phyloP scores from a whole-genome alignment of 1,140 invertebrate species.

The Drosophila serrata region DNA sequence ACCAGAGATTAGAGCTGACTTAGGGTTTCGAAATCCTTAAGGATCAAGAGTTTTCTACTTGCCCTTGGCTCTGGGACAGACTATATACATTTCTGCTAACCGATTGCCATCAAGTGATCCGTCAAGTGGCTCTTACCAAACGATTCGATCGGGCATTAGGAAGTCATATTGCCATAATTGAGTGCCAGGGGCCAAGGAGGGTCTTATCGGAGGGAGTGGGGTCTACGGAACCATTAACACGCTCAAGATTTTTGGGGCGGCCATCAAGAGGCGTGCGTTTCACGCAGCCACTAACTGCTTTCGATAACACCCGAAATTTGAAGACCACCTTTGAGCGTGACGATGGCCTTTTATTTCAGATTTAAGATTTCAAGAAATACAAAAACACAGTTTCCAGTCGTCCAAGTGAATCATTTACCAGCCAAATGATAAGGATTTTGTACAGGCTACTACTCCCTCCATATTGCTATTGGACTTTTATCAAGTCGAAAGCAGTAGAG shows the following conservation, averaged over 20 bases:
- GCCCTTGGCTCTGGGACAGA: constrained; percentile 31
- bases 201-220: constrained; percentile 19
- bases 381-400: constrained; percentile 4
- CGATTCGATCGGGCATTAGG: constrained; percentile 24
- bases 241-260: constrained; percentile 39
- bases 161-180: constrained; percentile 30
- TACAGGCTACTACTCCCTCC: constrained; percentile 3
- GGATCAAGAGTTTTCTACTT: constrained; percentile 35
- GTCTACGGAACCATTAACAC: constrained; percentile 14
- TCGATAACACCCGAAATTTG: constrained; percentile 48
- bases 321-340: constrained; percentile 53
- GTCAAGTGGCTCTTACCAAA: constrained; percentile 37
- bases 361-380: constrained; percentile 1
- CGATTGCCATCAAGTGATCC: constrained; percentile 11
- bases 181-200: constrained; percentile 14
- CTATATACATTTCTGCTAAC: constrained; percentile 9
- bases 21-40: constrained; percentile 7
- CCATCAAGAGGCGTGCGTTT: constrained; percentile 16
- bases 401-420: constrained; percentile 39
- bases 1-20: constrained; percentile 36
- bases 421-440: constrained; percentile 6
- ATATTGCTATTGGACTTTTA: constrained; percentile 17
- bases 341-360: constrained; percentile 32
- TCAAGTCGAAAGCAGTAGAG: constrained; percentile 30
- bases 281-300: constrained; percentile 65